A percentile compares a stretch with the other conserved stretches of the same genome.
These are phyloP conservation scores for Druon quercuslanigerum DNA, from an alignment of 1,140 invertebrate species.

Conservation along the genomic window DNA sequence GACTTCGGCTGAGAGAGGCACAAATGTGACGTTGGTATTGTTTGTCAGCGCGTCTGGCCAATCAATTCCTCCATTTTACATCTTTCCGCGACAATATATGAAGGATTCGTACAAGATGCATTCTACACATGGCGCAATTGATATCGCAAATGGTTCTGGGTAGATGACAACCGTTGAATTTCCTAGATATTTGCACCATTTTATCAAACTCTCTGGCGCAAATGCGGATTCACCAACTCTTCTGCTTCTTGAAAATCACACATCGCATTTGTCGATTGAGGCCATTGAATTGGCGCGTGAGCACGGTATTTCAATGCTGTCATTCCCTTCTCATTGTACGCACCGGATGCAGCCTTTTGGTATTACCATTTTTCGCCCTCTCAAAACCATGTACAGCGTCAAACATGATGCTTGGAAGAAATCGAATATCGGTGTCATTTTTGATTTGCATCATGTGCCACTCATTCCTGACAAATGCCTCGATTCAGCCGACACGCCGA, in stretches of 20 bases:
- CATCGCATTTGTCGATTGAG: constrained; percentile 56
- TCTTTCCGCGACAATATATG: constrained; percentile 65
- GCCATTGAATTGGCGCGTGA: constrained; percentile 46
- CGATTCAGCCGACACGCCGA: no score
- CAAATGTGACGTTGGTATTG: constrained; percentile 47
- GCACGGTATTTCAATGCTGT: constrained; percentile 50
- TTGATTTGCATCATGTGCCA: neutral
- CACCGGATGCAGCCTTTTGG: constrained; percentile 68
- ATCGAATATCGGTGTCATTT: neutral
- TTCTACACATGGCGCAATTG: constrained; percentile 67
- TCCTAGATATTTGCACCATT: constrained; percentile 67
- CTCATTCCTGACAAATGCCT: neutral
- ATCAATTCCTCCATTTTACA: constrained; percentile 61
- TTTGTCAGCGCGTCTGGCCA: constrained; percentile 59
- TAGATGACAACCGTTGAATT: constrained; percentile 61
- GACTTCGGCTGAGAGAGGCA: constrained; percentile 53
- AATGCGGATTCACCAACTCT: constrained; percentile 64
- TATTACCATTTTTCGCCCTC: constrained; percentile 58
- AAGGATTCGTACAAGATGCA: constrained; percentile 64
- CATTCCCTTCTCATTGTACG: constrained; percentile 54
- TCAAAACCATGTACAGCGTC: constrained; percentile 48
- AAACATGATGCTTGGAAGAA: neutral
- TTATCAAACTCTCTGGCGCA: constrained; percentile 61
- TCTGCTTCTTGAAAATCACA: no score
- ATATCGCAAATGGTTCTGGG: constrained; percentile 57